phyloP scores from a whole-genome alignment of 2,888 invertebrate species.

The Xanthia togata region DNA sequence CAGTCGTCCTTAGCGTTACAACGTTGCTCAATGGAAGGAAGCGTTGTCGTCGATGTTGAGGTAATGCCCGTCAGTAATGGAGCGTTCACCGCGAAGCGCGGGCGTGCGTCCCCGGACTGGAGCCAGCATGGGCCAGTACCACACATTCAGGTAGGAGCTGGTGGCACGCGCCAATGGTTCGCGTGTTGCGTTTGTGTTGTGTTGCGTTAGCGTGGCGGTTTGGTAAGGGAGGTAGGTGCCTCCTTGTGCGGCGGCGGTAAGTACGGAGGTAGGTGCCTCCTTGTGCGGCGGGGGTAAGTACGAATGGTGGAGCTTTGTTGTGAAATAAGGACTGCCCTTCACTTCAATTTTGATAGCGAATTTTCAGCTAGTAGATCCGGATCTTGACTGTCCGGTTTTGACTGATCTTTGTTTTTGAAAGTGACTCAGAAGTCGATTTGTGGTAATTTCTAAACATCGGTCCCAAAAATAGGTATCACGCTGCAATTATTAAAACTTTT shows the following conservation, averaged over 20 bases:
- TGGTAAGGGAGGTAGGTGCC: conserved; percentile 46
- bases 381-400: not conserved
- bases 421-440: not conserved
- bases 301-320: conserved; percentile 30
- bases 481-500: not conserved
- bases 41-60: conserved; percentile 57
- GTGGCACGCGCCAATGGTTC: conserved; percentile 46
- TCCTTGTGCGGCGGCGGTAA: conserved; percentile 34
- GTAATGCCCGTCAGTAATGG: conserved; percentile 59
- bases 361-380: not conserved
- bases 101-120: conserved; percentile 56
- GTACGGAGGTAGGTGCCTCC: conserved; percentile 44
- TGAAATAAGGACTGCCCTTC: conserved; percentile 17
- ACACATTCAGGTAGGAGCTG: conserved; percentile 64
- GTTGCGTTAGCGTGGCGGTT: conserved; percentile 48
- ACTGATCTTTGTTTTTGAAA: not conserved
- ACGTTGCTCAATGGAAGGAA: conserved; percentile 78
- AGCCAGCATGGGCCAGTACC: conserved; percentile 63
- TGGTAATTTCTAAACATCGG: not conserved
- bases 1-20: conserved; percentile 55
- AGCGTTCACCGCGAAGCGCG: conserved; percentile 62
- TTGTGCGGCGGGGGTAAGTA: conserved; percentile 44
- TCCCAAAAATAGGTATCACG: not conserved
- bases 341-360: not conserved
- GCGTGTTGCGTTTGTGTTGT: conserved; percentile 55